Percentiles rank a stretch among this genome's conserved stretches.
Evolutionary conservation across 2,797 vertebrate species (phyloP).

Genomic region (Paramormyrops hopkinsi): DNA sequence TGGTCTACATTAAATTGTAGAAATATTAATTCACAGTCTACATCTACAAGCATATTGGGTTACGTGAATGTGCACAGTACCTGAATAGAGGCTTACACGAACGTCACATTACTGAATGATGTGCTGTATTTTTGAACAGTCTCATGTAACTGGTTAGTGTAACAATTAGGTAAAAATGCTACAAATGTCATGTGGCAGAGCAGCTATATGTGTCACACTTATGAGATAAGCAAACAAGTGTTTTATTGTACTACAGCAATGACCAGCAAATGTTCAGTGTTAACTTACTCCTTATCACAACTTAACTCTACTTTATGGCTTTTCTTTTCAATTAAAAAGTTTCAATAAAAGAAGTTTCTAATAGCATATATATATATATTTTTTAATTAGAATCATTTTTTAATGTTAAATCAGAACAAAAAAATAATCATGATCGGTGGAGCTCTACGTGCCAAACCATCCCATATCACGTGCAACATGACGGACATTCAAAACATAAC

Average conservation of each 20-base stretch:
- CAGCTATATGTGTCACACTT: background rate
- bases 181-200: background rate
- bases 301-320: background rate
- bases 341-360: background rate
- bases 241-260: background rate
- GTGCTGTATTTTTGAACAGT: background rate
- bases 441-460: background rate
- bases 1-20: background rate
- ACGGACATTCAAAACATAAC: background rate
- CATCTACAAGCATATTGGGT: background rate
- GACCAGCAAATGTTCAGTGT: background rate
- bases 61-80: background rate
- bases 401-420: background rate
- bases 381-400: background rate
- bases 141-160: background rate
- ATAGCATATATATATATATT: background rate
- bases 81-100: background rate
- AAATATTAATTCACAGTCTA: background rate
- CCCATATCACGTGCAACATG: background rate
- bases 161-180: background rate
- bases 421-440: background rate
- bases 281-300: background rate
- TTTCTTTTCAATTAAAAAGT: background rate
- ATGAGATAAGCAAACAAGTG: background rate
- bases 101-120: background rate